Evolutionary conservation across 2,888 invertebrate species (phyloP), one percentile per base, ranked within the genome.

Genomic region (Sclerodermus sp.): DNA sequence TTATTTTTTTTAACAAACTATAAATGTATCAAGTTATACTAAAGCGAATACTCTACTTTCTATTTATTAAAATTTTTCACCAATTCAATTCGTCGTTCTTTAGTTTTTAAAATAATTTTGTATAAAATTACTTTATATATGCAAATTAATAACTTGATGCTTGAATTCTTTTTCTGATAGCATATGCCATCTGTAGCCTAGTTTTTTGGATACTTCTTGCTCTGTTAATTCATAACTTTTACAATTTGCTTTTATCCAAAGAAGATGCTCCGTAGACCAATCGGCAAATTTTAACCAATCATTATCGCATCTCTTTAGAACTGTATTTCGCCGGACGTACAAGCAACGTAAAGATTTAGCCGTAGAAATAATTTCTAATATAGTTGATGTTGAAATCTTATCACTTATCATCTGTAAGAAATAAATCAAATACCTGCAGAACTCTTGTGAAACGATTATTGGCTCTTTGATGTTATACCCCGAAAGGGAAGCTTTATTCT

Each of bases 301-400:
- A 43, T 53, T 66, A 64, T 86, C 86, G 66, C 84, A 85, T 73
- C 87, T 82, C 53, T 86, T 78, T 53, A 92, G 82, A 9, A 91
- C 83, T 1, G 86, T 90, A 68, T 90, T 89, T 42, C 85, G 82
- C 38, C 93, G 80, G 1, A 93, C 83, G 58, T 85, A 80, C 1
- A 91, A 78, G 46, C 81, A 80, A 15, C 82, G 81, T 47, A 91
- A 77, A 58, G 84, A 84, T 64, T 82, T 84, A 0, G 85, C 86
- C 1, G 85, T 84, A 41, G 82, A 81, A 0, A 87, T 89, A 38
- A 91, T 79, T 12, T 91, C 80, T 37, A 92, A 77, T 13, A 90
- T 82, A 0, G 91, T 91, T 0, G 88, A 82, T 1, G 91, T 90
- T 3, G 91, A 91, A 49, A 93, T 82, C 65, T 87, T 82, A 72